A percentile compares a stretch with the other conserved stretches of the same genome.
Conservation (phyloP, 2,797 vertebrate species). For the Gallinago stenura region DNA sequence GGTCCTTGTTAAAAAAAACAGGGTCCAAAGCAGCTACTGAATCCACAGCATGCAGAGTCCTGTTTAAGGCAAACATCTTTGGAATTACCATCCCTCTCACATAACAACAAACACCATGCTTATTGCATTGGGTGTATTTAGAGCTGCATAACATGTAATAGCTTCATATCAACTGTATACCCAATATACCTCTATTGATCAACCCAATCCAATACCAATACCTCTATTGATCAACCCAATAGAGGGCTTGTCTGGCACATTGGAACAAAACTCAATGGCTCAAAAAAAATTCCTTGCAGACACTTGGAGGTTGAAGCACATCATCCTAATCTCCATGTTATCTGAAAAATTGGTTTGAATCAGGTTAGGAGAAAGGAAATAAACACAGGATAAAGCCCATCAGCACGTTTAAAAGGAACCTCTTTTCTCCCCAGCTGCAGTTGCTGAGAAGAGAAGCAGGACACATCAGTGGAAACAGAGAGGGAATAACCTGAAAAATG, state of each 20-base stretch:
- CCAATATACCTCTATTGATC: background rate
- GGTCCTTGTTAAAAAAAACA: background rate
- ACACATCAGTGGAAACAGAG: background rate
- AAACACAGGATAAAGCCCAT: background rate
- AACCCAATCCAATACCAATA: background rate
- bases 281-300: background rate
- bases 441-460: background rate
- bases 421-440: background rate
- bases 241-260: background rate
- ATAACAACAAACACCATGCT: background rate
- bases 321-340: background rate
- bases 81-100: background rate
- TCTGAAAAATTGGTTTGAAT: background rate
- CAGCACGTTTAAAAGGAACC: background rate
- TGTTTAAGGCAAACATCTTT: background rate
- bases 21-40: slow-evolving; percentile 3
- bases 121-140: background rate
- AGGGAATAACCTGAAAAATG: background rate
- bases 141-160: background rate
- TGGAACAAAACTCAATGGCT: background rate
- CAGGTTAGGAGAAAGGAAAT: background rate
- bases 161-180: background rate
- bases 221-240: background rate
- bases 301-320: background rate
- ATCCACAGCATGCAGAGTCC: background rate